Evolutionary conservation across 2,797 vertebrate species (phyloP).

Genomic region (Thripadectes ignobilis): DNA sequence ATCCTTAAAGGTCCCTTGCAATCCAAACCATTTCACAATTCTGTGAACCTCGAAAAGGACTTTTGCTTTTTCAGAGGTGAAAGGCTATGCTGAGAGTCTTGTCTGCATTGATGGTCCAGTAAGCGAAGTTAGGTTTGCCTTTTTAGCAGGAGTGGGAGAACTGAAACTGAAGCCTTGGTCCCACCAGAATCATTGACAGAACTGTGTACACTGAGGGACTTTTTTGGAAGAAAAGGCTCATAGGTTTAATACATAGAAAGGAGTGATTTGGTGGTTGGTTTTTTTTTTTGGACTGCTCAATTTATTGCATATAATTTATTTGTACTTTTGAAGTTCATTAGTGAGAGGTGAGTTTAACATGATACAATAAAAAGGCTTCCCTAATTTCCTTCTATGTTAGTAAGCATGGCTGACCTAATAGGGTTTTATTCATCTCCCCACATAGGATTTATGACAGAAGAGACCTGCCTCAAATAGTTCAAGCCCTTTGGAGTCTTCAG

Average conservation of each 20-base stretch:
- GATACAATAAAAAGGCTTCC: neutral
- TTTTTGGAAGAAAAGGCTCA: neutral
- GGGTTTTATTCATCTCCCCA: neutral
- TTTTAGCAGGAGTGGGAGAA: neutral
- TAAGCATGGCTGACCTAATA: neutral
- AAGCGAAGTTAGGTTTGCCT: neutral
- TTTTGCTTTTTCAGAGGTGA: neutral
- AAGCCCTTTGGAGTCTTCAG: constrained; percentile 9
- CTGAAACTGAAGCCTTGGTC: neutral
- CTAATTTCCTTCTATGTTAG: neutral
- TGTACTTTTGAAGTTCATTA: neutral
- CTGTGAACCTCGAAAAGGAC: neutral
- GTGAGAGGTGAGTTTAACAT: neutral
- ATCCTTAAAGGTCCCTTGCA: neutral
- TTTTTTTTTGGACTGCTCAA: neutral
- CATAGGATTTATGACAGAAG: neutral
- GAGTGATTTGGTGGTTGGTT: neutral
- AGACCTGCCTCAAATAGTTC: constrained; percentile 31
- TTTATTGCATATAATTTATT: neutral
- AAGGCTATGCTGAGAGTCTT: neutral
- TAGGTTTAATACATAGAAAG: neutral
- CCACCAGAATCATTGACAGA: neutral
- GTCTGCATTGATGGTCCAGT: fast-evolving
- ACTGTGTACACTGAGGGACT: neutral
- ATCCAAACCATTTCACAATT: fast-evolving